Base-by-base conservation (phyloP, 2,888 invertebrate genomes). In the Taenaris catops region DNA sequence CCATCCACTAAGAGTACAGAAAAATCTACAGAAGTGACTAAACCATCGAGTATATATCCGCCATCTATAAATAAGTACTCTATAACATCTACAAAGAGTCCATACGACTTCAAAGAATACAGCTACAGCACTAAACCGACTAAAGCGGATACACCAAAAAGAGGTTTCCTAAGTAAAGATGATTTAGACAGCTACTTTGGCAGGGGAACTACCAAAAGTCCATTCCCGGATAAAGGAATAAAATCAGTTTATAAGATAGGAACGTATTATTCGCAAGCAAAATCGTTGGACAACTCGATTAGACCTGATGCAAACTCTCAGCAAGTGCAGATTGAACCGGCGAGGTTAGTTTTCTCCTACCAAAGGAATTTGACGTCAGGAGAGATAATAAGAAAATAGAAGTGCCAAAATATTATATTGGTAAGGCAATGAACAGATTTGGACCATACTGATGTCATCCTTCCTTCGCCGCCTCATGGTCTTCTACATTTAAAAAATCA, bases 171-270 rank as follows among this genome's bases (percentile, higher is more conserved):
- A 52, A 75, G 51, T 36, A 86, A 80, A 53, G 74, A 70, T 9
- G 79, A 76, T 9, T 65, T 75, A 36, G 75, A 75, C 16, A 66
- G 47, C 24, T 83, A 66, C 46, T 80, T 75, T 48, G 63, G 67
- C 38, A 55, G 72, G 55, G 61, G 76, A 29, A 90, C 91, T 1
- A 90, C 91, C 3, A 89, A 88, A 65, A 89, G 72, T 38, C 76
- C 81, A 1, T 78, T 71, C 39, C 64, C 66, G 39, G 78, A 76
- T 18, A 87, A 87, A 44, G 69, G 63, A 11, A 47, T 75, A 1
- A 74, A 75, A 35, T 64, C 79, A 1, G 54, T 80, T 4, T 87
- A 81, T 58, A 87, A 87, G 48, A 66, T 87, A 46, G 87, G 87
- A 12, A 86, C 87, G 0, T 75, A 65, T 43, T 87, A 83, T 46